Percentiles rank a stretch among this genome's conserved stretches.
Evolutionary conservation across 2,797 vertebrate species (phyloP).

Genomic region (Apogon hyalosoma): DNA sequence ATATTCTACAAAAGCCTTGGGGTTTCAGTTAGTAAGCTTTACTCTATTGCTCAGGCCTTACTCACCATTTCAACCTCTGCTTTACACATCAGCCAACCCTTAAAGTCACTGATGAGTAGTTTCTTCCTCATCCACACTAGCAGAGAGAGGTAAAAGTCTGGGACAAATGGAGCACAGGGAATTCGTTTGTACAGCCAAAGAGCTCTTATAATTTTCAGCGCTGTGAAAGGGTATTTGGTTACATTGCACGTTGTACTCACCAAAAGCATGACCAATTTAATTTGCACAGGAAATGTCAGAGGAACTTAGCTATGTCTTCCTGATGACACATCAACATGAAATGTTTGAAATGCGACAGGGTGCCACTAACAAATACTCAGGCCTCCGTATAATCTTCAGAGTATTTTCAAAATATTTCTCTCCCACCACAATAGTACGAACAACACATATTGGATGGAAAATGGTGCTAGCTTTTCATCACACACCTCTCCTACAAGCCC

Average conservation of each 20-base stretch:
- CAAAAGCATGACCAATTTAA: constrained; percentile 75
- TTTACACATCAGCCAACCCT: constrained; percentile 64
- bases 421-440: constrained; percentile 30
- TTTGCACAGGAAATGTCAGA: constrained; percentile 62
- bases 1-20: constrained; percentile 61
- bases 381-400: constrained; percentile 37
- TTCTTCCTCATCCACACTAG: constrained; percentile 64
- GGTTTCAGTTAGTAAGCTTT: constrained; percentile 67
- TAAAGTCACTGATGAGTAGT: constrained; percentile 69
- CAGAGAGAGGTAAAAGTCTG: constrained; percentile 39
- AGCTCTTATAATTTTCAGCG: constrained; percentile 43
- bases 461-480: constrained; percentile 34
- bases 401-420: constrained; percentile 49
- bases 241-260: constrained; percentile 60
- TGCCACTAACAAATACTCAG: constrained; percentile 58
- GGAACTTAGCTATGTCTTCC: constrained; percentile 65
- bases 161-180: constrained; percentile 42
- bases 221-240: constrained; percentile 55
- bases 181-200: constrained; percentile 42
- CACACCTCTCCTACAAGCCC: constrained; percentile 49
- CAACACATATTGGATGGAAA: constrained; percentile 36
- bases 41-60: constrained; percentile 74
- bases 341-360: constrained; percentile 72
- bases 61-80: constrained; percentile 71
- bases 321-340: constrained; percentile 78